Evolutionary conservation across 2,113 vertebrate species (phyloP), one percentile per base, ranked within the genome.

Genomic region (Oreocharis arfaki): DNA sequence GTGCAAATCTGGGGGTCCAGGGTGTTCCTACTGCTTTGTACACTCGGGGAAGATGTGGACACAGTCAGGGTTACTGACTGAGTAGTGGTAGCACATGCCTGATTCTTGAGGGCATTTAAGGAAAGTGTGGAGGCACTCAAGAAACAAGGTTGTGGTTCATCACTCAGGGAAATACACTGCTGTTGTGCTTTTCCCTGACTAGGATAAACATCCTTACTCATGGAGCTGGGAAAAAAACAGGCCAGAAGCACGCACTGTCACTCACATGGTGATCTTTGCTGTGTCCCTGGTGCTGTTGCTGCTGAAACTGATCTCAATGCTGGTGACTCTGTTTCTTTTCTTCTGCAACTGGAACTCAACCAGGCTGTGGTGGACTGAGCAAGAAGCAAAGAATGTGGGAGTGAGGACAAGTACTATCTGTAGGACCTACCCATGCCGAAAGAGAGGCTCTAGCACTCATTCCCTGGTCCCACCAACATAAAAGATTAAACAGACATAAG

Each of bases 251-350:
- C 26, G 23, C 5, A n/a, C 3, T 35, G 27, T 87, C 50, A 97
- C 98, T 97, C 96, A 98, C 98, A 98, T 97, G 69, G 93, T 97
- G 64, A 98, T 97, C 94, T 93, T 97, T 6, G 23, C 83, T 3
- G 92, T 97, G 70, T 97, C 96, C 44, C 95, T 93, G 53, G 77
- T 78, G 37, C 94, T 95, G 91, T 85, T 87, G 79, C 96, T 96
- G 44, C 42, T 84, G 93, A 98, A 97, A 59, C 90, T 94, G 81
- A 98, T 69, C 71, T 97, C 77, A 16, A 98, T 96, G 67, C 18
- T 96, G 79, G 97, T 97, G 79, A 85, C 95, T 75, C 21, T 79
- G 33, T 77, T 96, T 81, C 97, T 97, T 26, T 50, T 85, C 87
- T 97, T 88, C 90, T 92, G 71, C 94, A 98, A 79, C 42, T 79